phyloP scores from a whole-genome alignment of 2,113 vertebrate genomes.

The Lepus americanus region DNA sequence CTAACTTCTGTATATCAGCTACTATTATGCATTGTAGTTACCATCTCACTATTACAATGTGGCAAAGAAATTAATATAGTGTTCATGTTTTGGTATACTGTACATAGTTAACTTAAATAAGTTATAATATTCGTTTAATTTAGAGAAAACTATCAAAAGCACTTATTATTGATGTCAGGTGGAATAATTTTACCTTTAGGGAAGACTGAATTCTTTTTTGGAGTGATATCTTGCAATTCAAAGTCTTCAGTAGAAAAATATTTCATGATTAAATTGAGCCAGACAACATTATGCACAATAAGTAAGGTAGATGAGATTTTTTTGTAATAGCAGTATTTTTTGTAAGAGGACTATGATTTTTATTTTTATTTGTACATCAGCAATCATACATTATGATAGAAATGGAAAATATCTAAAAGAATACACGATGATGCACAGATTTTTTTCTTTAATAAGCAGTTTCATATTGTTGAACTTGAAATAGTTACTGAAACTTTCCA shows the following conservation, averaged over 20 bases:
- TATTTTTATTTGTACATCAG: background rate
- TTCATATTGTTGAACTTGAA: background rate
- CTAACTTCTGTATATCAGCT: background rate
- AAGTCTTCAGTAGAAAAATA: constrained; percentile 16
- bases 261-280: constrained; percentile 56
- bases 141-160: constrained; percentile 23
- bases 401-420: background rate
- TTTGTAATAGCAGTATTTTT: background rate
- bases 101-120: background rate
- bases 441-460: background rate
- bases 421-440: background rate
- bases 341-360: background rate
- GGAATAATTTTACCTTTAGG: constrained; percentile 36
- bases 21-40: background rate
- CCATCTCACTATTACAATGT: background rate
- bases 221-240: constrained; percentile 33
- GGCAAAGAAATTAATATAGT: background rate
- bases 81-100: background rate
- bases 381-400: background rate
- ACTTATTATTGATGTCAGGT: background rate
- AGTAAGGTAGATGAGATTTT: background rate
- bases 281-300: background rate
- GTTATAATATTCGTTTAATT: background rate
- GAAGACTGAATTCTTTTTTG: background rate
- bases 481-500: background rate